Evolutionary conservation across 2,888 invertebrate species (phyloP).

Genomic region (Phalera bucephala): DNA sequence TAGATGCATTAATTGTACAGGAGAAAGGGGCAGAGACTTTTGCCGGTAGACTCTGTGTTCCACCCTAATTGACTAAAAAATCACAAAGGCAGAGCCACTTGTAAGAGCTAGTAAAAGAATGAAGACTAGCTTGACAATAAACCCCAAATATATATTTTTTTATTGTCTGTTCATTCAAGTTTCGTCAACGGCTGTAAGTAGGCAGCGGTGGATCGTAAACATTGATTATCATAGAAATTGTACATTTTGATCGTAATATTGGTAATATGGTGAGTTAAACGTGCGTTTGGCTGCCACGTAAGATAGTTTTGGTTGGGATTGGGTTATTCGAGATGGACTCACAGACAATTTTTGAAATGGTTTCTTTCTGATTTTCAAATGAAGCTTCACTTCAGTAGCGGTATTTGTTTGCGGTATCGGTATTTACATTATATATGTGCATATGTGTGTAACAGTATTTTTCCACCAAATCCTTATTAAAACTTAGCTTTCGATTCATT

Average conservation of each 20-base stretch:
- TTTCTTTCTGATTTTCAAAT: no score
- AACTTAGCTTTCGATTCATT: no score
- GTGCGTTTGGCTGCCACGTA: slow-evolving; percentile 3
- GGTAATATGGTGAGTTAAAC: slow-evolving; percentile 21
- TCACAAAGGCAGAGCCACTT: background rate
- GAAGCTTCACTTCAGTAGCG: no score
- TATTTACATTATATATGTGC: no score
- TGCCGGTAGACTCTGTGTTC: no score
- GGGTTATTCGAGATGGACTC: background rate
- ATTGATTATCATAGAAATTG: slow-evolving; percentile 32
- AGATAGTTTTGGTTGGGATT: background rate
- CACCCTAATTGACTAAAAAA: no score
- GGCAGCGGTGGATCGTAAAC: slow-evolving; percentile 9
- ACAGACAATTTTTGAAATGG: no score
- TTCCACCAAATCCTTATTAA: no score
- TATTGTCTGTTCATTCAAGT: slow-evolving; percentile 1
- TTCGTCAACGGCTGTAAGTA: background rate
- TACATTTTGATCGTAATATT: slow-evolving; percentile 22
- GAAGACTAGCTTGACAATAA: background rate
- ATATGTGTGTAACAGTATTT: no score
- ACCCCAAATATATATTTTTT: slow-evolving; percentile 3
- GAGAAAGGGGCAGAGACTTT: no score
- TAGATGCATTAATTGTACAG: no score
- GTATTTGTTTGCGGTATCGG: no score
- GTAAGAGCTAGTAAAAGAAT: background rate